Conservation (phyloP, 1,140 invertebrate species). For the Papilio polyxenes region DNA sequence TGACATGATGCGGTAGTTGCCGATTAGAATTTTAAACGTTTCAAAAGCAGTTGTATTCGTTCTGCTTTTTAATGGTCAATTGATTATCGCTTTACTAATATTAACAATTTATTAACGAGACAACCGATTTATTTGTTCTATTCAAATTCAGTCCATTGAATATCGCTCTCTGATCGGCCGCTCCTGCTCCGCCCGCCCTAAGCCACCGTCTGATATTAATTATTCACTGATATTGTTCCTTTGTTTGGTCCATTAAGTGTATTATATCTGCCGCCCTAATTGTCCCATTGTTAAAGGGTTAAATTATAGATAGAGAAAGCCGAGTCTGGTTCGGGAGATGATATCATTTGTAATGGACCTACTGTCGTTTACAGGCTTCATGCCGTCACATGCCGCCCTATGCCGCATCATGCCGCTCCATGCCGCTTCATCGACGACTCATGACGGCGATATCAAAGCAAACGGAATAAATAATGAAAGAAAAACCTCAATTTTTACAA, state of each 20-base stretch:
- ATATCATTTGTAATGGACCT: slow-evolving; percentile 9
- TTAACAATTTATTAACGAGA: slow-evolving; percentile 7
- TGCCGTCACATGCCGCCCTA: not conserved
- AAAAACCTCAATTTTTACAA: not conserved
- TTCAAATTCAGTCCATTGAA: not conserved
- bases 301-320: not conserved
- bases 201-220: slow-evolving; percentile 4
- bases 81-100: not conserved
- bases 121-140: slow-evolving; percentile 2
- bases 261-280: slow-evolving; percentile 17
- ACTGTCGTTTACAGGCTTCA: not conserved
- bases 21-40: not conserved
- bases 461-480: no score
- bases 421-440: no score
- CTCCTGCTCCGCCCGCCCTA: not conserved
- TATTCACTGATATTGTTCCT: slow-evolving; percentile 21
- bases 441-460: no score
- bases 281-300: slow-evolving; percentile 16
- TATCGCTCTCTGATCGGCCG: not conserved
- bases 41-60: not conserved
- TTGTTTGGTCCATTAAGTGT: slow-evolving; percentile 25
- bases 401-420: not conserved
- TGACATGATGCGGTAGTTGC: not conserved
- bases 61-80: not conserved
- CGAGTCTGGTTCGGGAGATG: not conserved